phyloP scores from a whole-genome alignment of 2,797 vertebrate genomes.

The Coranthus polyacanthus region DNA sequence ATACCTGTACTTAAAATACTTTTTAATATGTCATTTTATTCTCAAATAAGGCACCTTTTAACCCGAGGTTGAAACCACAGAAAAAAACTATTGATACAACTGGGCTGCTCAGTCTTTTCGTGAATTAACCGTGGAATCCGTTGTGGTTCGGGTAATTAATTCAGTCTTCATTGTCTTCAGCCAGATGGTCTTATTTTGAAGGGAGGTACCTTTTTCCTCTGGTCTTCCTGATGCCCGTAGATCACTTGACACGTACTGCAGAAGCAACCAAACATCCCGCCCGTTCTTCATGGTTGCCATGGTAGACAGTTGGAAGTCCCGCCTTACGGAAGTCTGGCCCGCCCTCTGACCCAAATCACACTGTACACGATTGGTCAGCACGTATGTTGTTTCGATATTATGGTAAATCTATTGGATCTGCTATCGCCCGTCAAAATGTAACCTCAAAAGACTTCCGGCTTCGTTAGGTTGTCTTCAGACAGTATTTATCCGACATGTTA shows the following conservation, averaged over 20 bases:
- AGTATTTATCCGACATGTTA: slow-evolving; percentile 75
- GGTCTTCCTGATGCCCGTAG: slow-evolving; percentile 7
- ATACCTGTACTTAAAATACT: too few relatives aligned
- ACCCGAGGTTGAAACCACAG: too few relatives aligned
- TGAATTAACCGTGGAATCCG: too few relatives aligned
- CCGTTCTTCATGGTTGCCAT: slow-evolving; percentile 76
- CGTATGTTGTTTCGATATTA: not conserved
- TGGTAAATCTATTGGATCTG: slow-evolving; percentile 61
- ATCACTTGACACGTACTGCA: slow-evolving; percentile 16
- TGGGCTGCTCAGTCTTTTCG: too few relatives aligned
- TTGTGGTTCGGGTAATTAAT: too few relatives aligned
- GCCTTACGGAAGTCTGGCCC: slow-evolving; percentile 25
- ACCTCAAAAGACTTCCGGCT: slow-evolving; percentile 70
- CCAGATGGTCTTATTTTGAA: slow-evolving; percentile 55
- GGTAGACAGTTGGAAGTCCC: slow-evolving; percentile 68
- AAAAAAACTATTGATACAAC: too few relatives aligned
- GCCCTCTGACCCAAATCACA: slow-evolving; percentile 49
- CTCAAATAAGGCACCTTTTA: too few relatives aligned
- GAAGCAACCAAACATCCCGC: slow-evolving; percentile 64
- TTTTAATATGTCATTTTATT: too few relatives aligned
- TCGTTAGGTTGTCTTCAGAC: slow-evolving; percentile 65
- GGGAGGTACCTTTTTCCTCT: accelerated
- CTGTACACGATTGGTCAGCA: slow-evolving; percentile 55
- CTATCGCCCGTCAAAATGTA: slow-evolving; percentile 30
- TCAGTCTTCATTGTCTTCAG: too few relatives aligned